Conservation (phyloP, 2,888 invertebrate species). For the Melinopterus prodromus region DNA sequence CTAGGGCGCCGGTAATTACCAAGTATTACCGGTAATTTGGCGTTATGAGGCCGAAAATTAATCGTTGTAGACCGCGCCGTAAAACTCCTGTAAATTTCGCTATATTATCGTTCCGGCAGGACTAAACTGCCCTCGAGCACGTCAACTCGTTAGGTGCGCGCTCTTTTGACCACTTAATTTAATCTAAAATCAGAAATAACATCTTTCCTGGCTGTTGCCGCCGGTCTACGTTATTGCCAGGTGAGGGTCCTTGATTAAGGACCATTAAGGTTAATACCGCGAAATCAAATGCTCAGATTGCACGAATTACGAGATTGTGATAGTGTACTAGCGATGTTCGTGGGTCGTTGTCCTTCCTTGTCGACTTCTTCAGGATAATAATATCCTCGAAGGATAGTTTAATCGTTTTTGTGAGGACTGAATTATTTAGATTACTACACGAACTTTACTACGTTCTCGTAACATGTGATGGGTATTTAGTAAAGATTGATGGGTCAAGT, state of each 20-base stretch:
- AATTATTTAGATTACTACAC: too few relatives aligned
- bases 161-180: conserved; percentile 28
- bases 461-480: too few relatives aligned
- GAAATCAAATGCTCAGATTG: neutral
- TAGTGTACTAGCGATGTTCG: neutral
- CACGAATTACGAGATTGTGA: neutral
- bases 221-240: neutral
- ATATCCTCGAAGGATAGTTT: too few relatives aligned
- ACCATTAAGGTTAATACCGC: neutral
- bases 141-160: conserved; percentile 23
- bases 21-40: neutral
- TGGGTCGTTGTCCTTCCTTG: neutral
- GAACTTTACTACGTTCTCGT: too few relatives aligned
- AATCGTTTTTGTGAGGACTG: too few relatives aligned
- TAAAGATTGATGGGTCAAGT: too few relatives aligned
- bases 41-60: neutral
- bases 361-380: too few relatives aligned
- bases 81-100: conserved; percentile 17
- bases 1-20: neutral
- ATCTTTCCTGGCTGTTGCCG: conserved; percentile 6
- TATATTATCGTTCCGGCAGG: conserved; percentile 7
- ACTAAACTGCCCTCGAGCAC: conserved; percentile 13
- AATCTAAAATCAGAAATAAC: conserved; percentile 25
- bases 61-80: neutral
- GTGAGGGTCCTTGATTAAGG: neutral